These are phyloP conservation scores for Polydrusus tereticollis DNA, from an alignment of 2,888 invertebrate genomes.

Conservation along the genomic window DNA sequence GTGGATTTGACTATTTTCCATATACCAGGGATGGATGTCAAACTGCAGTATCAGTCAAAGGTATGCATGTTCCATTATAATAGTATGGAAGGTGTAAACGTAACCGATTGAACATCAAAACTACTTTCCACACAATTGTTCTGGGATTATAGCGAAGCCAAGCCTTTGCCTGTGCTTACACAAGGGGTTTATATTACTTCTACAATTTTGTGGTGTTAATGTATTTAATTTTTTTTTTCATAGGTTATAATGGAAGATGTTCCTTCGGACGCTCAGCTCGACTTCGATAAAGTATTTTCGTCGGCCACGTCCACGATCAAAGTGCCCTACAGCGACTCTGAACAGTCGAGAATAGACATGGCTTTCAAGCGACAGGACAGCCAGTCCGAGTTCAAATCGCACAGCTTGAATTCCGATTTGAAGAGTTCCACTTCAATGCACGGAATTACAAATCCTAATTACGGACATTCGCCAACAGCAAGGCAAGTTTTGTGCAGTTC, in stretches of 20 bases:
- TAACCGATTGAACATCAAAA: background rate
- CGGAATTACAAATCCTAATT: conserved; percentile 67
- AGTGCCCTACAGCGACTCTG: conserved; percentile 53
- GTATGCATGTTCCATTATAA: too few species aligned
- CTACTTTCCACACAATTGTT: background rate
- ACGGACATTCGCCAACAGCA: conserved; percentile 61
- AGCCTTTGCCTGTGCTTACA: background rate
- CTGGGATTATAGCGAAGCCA: background rate
- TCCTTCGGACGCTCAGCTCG: conserved; percentile 49
- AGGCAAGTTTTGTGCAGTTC: conserved; percentile 49
- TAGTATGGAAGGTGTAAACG: conserved; percentile 5
- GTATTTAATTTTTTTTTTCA: background rate
- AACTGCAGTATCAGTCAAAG: conserved; percentile 66
- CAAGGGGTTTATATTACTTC: background rate
- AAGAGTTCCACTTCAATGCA: conserved; percentile 60
- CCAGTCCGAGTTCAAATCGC: conserved; percentile 52
- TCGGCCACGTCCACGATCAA: conserved; percentile 40
- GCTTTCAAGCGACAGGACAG: conserved; percentile 64
- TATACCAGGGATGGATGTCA: conserved; percentile 90
- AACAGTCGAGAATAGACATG: conserved; percentile 63
- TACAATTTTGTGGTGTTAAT: background rate
- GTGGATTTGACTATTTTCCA: conserved; percentile 89
- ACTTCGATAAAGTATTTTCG: conserved; percentile 60
- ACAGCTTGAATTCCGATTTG: conserved; percentile 53
- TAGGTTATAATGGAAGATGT: conserved; percentile 55